Conservation (phyloP, 2,888 invertebrate genomes). For the Gastracanthus pulcherrimus region DNA sequence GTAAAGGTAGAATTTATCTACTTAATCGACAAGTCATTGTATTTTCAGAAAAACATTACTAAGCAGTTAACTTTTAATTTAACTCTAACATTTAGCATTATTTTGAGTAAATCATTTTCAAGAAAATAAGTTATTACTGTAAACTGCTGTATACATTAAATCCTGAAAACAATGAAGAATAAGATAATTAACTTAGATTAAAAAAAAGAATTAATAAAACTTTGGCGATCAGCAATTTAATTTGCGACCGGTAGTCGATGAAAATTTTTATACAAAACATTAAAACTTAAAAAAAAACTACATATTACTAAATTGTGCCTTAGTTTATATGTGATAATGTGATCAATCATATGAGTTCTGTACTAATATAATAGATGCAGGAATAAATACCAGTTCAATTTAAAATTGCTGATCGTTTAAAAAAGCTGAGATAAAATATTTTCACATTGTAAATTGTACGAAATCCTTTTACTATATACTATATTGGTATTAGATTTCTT, state of each 20-base stretch:
- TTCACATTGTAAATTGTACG: slow-evolving; percentile 11
- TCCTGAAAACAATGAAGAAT: no score
- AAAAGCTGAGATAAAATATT: slow-evolving; percentile 9
- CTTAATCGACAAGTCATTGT: no score
- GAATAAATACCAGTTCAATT: slow-evolving; percentile 2
- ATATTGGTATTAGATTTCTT: neutral
- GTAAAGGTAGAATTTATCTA: no score
- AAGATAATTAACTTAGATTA: neutral
- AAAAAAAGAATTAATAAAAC: neutral
- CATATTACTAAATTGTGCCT: slow-evolving; percentile 19
- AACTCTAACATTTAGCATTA: neutral
- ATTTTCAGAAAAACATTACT: no score
- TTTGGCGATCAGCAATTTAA: slow-evolving; percentile 13
- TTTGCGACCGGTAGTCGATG: neutral
- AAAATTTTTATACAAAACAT: neutral
- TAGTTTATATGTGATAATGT: slow-evolving; percentile 18
- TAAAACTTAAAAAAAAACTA: neutral
- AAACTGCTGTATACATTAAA: neutral
- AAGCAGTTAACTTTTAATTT: no score
- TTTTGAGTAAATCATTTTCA: neutral
- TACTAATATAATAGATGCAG: neutral
- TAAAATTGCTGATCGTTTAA: slow-evolving; percentile 18
- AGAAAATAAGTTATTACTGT: neutral
- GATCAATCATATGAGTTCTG: neutral
- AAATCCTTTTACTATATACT: neutral